Base-by-base conservation (phyloP, 2,888 invertebrate species). In the Auanema freiburgensis region DNA sequence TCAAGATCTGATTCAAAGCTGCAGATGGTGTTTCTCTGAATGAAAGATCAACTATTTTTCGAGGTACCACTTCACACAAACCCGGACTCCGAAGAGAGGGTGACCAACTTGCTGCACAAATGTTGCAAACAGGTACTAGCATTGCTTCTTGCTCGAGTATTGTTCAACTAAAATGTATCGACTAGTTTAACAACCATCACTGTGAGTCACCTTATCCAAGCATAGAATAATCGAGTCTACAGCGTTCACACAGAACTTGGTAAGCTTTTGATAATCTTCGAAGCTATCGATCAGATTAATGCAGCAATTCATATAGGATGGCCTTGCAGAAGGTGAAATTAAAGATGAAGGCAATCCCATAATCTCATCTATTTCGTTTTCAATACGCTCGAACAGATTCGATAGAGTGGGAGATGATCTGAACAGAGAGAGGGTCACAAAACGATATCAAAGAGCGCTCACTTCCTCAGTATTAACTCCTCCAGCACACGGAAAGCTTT, bases 401-500 rank as follows among this genome's bases (percentile, higher is more conserved):
- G 33, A 33, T 3, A 71, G 58, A 14, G 66, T 68, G 0, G 69
- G 49, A 11, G 65, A 54, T 10, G 66, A 64, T 59, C 74, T 66
- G 40, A 46, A 59, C 58, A 53, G 40, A 6, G 24, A 18, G 10
- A 5, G 16, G 46, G 43, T 43, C 43, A 43, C 12, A n/a, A 11
- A 43, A 43, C 43, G 43, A 23, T 12, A 58, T 25, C 10, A 52
- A 25, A 42, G 14, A 8, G 42, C 18, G 24, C 69, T 4, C 44
- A 66, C 64, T 67, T 67, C 52, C 81, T 63, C 57, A 69, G 73
- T 55, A 79, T 70, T 10, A 81, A 67, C 56, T 80, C 80, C 41
- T 76, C 78, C 25, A 81, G 64, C 41, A 81, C 73, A 54, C 79
- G 63, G 64, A 75, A 81, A 0, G 81, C 79, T 60, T 81, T 81